Evolutionary conservation across 2,797 vertebrate genomes (phyloP).

Genomic region (Manis javanica): DNA sequence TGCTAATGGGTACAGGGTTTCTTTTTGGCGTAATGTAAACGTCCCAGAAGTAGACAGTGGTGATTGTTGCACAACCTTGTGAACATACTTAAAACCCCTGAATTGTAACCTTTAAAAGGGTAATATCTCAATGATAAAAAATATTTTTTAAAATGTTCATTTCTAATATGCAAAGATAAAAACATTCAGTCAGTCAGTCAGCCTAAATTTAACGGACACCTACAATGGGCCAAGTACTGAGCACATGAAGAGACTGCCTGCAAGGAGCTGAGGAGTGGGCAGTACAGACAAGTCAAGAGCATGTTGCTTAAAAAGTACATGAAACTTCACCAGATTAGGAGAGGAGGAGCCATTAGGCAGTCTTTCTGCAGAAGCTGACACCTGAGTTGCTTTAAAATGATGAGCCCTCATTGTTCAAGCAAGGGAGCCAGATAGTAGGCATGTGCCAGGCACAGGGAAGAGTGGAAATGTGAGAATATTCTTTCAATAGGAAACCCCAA

Average conservation of each 20-base stretch:
- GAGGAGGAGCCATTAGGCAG: background rate
- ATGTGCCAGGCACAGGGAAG: background rate
- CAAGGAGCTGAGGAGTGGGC: background rate
- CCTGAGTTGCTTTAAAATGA: background rate
- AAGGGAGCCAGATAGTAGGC: background rate
- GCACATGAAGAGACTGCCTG: background rate
- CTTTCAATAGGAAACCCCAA: background rate
- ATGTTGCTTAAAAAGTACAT: background rate
- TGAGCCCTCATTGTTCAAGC: background rate
- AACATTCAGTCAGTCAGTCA: background rate
- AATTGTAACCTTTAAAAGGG: background rate
- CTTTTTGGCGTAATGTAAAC: background rate
- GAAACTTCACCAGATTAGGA: background rate
- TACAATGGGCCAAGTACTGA: background rate
- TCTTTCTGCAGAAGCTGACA: background rate
- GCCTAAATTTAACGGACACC: background rate
- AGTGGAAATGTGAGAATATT: background rate
- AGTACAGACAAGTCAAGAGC: background rate
- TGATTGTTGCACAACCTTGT: background rate
- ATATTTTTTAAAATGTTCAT: background rate
- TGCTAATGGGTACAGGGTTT: background rate
- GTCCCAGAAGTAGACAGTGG: background rate
- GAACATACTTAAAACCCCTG: background rate
- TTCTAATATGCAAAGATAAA: background rate
- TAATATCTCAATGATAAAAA: background rate